Conservation (phyloP, 2,797 vertebrate species). For the Hephaestus fuliginosus region DNA sequence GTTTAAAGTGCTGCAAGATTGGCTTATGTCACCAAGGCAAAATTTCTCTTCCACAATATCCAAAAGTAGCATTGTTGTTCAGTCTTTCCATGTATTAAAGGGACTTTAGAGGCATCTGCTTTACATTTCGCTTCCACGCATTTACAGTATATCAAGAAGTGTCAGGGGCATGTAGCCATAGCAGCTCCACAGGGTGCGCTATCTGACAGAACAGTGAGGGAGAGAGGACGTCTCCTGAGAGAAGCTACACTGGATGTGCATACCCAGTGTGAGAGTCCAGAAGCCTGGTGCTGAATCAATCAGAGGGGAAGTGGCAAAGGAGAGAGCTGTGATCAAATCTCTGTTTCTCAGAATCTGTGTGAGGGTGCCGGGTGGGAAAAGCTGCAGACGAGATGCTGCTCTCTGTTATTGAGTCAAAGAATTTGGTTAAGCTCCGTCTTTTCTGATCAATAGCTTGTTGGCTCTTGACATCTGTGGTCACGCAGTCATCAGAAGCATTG, state of each 20-base stretch:
- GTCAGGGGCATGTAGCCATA: neutral
- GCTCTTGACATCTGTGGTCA: too few species aligned
- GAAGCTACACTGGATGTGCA: neutral
- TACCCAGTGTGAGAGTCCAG: neutral
- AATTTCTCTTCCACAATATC: neutral
- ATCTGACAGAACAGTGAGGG: constrained; percentile 6
- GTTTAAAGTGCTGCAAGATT: neutral
- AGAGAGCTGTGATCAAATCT: constrained; percentile 18
- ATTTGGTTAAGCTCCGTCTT: neutral
- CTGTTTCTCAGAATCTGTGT: neutral
- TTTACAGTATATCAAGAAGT: constrained; percentile 10
- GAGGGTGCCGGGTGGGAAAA: neutral
- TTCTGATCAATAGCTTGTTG: constrained; percentile 1
- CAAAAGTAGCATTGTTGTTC: neutral
- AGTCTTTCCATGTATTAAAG: neutral
- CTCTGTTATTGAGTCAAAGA: neutral
- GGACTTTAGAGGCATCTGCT: neutral
- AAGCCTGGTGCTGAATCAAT: neutral
- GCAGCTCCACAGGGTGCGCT: neutral
- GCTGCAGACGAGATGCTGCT: constrained; percentile 5
- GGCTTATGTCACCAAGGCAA: neutral
- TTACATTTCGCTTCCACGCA: neutral
- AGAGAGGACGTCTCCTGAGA: constrained; percentile 15
- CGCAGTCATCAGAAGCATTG: neutral
- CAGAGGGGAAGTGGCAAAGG: neutral